Evolutionary conservation across 2,113 vertebrate species (phyloP).

Genomic region (Gallinago jamesoni): DNA sequence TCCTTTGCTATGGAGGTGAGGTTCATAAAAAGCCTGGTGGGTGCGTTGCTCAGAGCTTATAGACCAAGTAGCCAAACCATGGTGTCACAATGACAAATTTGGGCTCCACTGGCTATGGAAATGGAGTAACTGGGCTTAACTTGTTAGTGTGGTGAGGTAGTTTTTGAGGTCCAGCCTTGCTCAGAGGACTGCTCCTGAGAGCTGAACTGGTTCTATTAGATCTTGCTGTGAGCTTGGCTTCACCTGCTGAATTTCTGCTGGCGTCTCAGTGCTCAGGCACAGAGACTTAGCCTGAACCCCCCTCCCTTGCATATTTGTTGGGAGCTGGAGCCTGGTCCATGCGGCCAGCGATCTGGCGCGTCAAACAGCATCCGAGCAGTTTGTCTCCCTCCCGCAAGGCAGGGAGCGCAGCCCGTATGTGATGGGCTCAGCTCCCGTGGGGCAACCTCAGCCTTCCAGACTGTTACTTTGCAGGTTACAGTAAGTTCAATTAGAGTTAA

Average conservation of each 20-base stretch:
- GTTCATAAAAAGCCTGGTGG: neutral
- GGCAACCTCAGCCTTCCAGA: neutral
- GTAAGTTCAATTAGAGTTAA: neutral
- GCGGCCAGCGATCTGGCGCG: rapidly evolving
- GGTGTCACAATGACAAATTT: rapidly evolving
- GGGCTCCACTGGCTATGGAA: neutral
- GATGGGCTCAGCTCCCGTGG: rapidly evolving
- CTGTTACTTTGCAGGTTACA: neutral
- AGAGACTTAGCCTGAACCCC: neutral
- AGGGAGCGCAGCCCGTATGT: rapidly evolving
- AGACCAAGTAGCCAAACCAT: neutral
- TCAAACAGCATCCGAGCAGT: rapidly evolving
- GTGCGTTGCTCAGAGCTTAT: rapidly evolving
- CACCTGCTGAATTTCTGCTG: neutral
- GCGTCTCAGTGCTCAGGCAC: rapidly evolving
- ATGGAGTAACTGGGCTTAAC: neutral
- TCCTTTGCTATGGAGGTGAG: neutral
- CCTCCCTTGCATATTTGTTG: rapidly evolving
- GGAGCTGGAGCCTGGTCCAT: rapidly evolving
- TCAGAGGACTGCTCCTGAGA: neutral
- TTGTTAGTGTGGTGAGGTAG: neutral
- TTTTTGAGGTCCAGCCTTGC: neutral
- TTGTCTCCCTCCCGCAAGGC: neutral
- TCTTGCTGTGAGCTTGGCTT: neutral
- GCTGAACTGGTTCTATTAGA: neutral